Evolutionary conservation across 2,797 vertebrate genomes (phyloP).

Genomic region (Oreochromis grahami): DNA sequence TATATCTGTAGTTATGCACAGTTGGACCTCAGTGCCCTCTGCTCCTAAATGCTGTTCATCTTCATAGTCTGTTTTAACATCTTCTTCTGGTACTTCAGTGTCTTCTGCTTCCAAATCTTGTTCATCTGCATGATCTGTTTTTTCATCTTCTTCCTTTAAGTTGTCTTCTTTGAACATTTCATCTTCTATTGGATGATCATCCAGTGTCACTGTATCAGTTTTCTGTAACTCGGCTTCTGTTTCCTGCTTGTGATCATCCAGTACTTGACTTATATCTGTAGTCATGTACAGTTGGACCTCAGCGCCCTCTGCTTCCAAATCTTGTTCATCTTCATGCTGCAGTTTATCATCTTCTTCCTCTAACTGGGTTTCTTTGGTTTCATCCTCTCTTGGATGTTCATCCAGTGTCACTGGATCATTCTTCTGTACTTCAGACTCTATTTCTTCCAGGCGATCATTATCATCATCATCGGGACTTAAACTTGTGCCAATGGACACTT

Average conservation of each 20-base stretch:
- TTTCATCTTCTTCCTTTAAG: background rate
- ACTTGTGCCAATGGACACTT: background rate
- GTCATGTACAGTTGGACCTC: too few relatives aligned
- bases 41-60: background rate
- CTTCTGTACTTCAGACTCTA: background rate
- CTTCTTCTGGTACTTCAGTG: background rate
- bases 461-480: background rate
- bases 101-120: too few relatives aligned
- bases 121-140: background rate
- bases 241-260: too few relatives aligned
- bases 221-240: too few relatives aligned
- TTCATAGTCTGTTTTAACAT: background rate
- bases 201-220: too few relatives aligned
- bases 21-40: background rate
- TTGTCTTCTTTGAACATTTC: background rate
- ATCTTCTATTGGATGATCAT: too few relatives aligned
- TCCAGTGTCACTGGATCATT: background rate
- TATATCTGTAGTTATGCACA: too few relatives aligned
- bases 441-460: fast-evolving
- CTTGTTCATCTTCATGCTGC: background rate
- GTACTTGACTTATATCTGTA: too few relatives aligned
- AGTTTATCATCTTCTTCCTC: background rate
- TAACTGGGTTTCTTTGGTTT: background rate
- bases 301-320: too few relatives aligned
- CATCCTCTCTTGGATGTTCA: background rate